These are phyloP conservation scores for Acrobasis repandana DNA, from an alignment of 2,888 invertebrate genomes.

Conservation along the genomic window DNA sequence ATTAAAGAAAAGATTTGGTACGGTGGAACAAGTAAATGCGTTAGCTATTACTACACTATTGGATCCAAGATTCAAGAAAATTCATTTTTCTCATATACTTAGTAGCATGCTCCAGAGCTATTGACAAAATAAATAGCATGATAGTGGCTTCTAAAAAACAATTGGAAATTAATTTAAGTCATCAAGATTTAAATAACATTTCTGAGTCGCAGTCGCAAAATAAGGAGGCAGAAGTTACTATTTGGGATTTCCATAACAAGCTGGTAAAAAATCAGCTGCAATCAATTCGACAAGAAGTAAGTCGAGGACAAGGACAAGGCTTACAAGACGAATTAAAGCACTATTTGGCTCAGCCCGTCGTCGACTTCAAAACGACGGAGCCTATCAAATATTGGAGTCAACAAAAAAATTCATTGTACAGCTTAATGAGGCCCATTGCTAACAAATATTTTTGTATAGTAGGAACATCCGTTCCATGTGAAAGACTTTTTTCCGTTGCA, in stretches of 20 bases:
- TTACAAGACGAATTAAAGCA: constrained; percentile 23
- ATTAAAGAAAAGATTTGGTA: not conserved
- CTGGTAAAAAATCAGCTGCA: constrained; percentile 35
- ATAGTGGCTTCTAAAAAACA: constrained; percentile 32
- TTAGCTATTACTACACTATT: constrained; percentile 29
- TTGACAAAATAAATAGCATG: constrained; percentile 32
- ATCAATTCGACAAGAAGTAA: constrained; percentile 30
- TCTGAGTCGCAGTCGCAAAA: not conserved
- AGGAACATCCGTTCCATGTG: constrained; percentile 35
- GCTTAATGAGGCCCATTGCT: constrained; percentile 33
- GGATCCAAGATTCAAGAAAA: too few relatives aligned
- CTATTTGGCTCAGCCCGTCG: constrained; percentile 36
- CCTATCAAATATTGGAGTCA: constrained; percentile 31
- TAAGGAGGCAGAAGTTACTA: not conserved
- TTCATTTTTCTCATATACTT: constrained; percentile 34
- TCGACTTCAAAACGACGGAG: constrained; percentile 33
- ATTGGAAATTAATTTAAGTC: not conserved
- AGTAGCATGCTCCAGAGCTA: constrained; percentile 23
- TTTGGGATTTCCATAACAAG: constrained; percentile 25
- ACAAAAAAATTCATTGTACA: constrained; percentile 31
- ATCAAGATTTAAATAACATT: not conserved
- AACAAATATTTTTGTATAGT: constrained; percentile 35
- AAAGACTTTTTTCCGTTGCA: constrained; percentile 30
- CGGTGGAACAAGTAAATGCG: not conserved
- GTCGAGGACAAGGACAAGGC: constrained; percentile 28